phyloP scores from a whole-genome alignment of 2,113 vertebrate species.

The Bubo bubo region DNA sequence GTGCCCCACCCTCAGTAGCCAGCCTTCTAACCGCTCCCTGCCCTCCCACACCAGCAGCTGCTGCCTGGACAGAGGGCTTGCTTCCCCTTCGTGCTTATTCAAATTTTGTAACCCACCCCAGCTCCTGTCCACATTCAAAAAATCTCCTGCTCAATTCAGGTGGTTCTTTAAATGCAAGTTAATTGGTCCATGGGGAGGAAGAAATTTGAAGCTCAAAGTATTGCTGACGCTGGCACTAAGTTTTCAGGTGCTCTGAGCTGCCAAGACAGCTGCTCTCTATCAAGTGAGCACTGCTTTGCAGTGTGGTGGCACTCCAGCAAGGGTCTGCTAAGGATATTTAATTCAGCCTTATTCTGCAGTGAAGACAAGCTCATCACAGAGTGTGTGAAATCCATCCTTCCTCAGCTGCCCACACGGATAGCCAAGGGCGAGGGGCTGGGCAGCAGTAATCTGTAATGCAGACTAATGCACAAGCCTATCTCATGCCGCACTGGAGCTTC shows the following conservation, averaged over 20 bases:
- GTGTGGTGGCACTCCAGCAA: not conserved
- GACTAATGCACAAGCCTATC: not conserved
- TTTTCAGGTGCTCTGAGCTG: not conserved
- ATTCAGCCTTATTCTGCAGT: not conserved
- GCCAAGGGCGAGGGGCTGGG: not conserved
- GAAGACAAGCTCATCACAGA: not conserved
- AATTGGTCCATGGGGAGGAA: not conserved
- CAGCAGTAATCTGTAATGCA: not conserved
- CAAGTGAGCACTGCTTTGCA: not conserved
- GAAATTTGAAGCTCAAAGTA: not conserved
- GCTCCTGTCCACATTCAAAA: not conserved
- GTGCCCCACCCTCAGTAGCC: not conserved
- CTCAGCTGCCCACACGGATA: not conserved
- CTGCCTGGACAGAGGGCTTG: not conserved
- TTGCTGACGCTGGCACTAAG: not conserved
- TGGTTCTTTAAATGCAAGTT: not conserved
- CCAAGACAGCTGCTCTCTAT: not conserved
- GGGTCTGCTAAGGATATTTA: not conserved
- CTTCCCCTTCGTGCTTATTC: rapidly evolving
- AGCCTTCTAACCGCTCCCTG: not conserved
- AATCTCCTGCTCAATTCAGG: not conserved
- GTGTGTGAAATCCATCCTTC: not conserved
- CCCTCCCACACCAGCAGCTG: not conserved
- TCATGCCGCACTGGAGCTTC: not conserved
- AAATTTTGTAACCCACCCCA: not conserved